Evolutionary conservation across 2,113 vertebrate genomes (phyloP).

Genomic region (Menidia beryllina): DNA sequence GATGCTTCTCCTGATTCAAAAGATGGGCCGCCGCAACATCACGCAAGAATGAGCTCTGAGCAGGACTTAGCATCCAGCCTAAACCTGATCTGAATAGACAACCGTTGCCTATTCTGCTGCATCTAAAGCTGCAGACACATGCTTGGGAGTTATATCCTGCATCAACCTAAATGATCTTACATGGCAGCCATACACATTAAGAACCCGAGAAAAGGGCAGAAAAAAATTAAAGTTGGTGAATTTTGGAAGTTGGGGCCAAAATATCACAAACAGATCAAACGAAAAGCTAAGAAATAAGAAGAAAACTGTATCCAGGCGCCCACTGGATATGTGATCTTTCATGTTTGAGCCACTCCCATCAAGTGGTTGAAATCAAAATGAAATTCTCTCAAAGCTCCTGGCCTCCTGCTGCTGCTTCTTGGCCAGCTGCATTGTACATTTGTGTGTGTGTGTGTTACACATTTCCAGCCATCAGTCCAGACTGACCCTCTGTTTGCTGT

Average conservation of each 20-base stretch:
- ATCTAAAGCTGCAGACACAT: neutral
- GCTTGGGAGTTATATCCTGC: neutral
- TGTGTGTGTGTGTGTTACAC: slow-evolving; percentile 3
- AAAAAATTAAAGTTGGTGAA: neutral
- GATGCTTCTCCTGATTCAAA: slow-evolving; percentile 12
- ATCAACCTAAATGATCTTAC: neutral
- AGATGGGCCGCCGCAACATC: slow-evolving; percentile 4
- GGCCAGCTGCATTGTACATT: slow-evolving; percentile 18
- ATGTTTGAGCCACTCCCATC: slow-evolving; percentile 23
- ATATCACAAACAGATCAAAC: slow-evolving; percentile 4
- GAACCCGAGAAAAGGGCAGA: neutral
- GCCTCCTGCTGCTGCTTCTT: slow-evolving; percentile 7
- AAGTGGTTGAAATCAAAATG: slow-evolving; percentile 14
- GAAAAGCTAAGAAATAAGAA: neutral
- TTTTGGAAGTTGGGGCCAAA: slow-evolving; percentile 9
- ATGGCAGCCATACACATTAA: neutral
- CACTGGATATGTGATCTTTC: neutral
- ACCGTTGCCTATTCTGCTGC: neutral
- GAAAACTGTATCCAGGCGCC: neutral
- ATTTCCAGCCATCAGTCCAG: slow-evolving; percentile 10
- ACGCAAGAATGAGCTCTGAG: neutral
- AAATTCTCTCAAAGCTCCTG: slow-evolving; percentile 25
- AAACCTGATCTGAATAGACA: neutral
- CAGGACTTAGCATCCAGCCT: neutral
- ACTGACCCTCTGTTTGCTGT: slow-evolving; percentile 14